A percentile compares a stretch with the other conserved stretches of the same genome.
Conservation (phyloP, 2,113 vertebrate species). For the Petroica traversi region DNA sequence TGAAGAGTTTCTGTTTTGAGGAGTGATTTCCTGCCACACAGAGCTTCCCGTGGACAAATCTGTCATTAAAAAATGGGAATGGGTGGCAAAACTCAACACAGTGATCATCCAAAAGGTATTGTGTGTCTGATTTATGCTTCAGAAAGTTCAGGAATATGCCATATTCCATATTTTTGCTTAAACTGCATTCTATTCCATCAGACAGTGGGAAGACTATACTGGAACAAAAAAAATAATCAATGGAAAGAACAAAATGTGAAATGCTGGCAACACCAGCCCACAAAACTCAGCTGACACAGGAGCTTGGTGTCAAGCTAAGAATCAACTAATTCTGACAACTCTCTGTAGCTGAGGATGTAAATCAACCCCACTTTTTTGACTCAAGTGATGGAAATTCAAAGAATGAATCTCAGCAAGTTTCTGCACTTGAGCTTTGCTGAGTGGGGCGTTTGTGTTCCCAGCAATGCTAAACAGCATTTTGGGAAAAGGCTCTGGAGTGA, state of each 20-base stretch:
- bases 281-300: background rate
- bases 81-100: background rate
- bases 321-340: background rate
- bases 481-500: background rate
- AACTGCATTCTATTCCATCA: background rate
- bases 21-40: background rate
- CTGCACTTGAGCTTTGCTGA: background rate
- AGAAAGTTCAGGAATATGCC: background rate
- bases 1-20: background rate
- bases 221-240: background rate
- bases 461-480: slow-evolving; percentile 13
- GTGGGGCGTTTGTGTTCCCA: background rate
- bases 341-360: background rate
- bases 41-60: background rate
- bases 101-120: background rate
- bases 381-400: slow-evolving; percentile 2
- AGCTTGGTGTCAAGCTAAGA: background rate
- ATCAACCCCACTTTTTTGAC: slow-evolving; percentile 13
- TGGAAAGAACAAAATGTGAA: background rate
- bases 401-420: slow-evolving; percentile 36
- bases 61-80: background rate
- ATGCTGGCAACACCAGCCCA: background rate
- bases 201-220: background rate
- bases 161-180: background rate
- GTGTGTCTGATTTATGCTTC: background rate